Evolutionary conservation across 2,888 invertebrate species (phyloP), one percentile per base, ranked within the genome.

Genomic region (Rhodophaea formosa): DNA sequence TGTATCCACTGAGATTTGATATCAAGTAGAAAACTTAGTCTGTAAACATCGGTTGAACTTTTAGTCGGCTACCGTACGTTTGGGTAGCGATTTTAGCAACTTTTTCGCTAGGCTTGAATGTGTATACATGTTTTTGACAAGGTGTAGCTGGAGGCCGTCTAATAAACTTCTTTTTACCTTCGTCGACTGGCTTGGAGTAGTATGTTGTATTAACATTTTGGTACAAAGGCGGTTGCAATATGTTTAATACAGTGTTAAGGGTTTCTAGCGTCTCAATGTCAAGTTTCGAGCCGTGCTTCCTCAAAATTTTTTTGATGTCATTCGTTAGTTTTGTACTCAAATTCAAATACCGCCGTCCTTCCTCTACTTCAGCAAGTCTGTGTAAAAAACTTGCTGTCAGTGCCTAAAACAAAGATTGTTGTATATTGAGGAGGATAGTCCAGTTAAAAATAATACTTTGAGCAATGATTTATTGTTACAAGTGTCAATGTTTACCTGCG

Each of bases 261-360:
- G 62, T 62, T 59, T 85, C 82, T 59, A 79, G 42, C 12, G 76
- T 79, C 17, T 78, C 74, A 56, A 62, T 60, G 35, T 82, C 75
- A 64, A 88, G 63, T 47, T 70, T 64, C 0, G 75, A 57, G 0
- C 72, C 64, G 62, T 72, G 77, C 63, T 79, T 83, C 69, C 76
- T 80, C 43, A 89, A 62, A 16, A 85, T 67, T 70, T 79, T 83
- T 64, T 80, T 85, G 23, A 89, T 75, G 51, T 89, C 88, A 56
- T 79, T 82, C 8, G 74, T 77, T 53, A 89, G 78, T 79, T 81
- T 89, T 6, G 88, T 82, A 62, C 74, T 89, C 29, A 74, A 86
- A 64, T 82, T 88, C 45, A 90, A 67, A 62, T 90, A 90, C 58
- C 84, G 74, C 58, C 82, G 75, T 7, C 90, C 90, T 70, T 89